Conservation (phyloP, 2,888 invertebrate species). For the Synergus umbraculus region DNA sequence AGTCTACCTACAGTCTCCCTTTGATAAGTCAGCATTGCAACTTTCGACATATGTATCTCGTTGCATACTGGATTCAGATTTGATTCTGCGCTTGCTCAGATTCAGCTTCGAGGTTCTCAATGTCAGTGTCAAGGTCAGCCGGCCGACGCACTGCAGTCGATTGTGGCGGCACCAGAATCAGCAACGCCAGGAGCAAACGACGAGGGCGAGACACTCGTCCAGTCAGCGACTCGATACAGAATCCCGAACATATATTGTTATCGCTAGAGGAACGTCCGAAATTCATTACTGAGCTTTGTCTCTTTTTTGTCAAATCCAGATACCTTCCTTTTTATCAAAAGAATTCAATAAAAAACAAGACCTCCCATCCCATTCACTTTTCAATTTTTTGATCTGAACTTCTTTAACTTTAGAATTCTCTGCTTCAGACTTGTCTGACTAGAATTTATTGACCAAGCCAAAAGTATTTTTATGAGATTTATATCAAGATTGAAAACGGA, state of each 20-base stretch:
- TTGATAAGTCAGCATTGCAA: neutral
- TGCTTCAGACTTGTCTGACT: no score
- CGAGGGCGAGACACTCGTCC: slow-evolving; percentile 43
- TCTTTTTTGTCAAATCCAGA: neutral
- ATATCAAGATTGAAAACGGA: neutral
- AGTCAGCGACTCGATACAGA: slow-evolving; percentile 59
- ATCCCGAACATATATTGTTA: slow-evolving; percentile 54
- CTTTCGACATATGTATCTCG: neutral
- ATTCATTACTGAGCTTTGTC: neutral
- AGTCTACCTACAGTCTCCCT: neutral
- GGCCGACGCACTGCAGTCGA: slow-evolving; percentile 71
- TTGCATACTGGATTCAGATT: slow-evolving; percentile 19
- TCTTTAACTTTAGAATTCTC: no score
- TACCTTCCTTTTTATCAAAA: neutral
- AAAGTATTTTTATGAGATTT: no score
- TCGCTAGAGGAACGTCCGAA: neutral
- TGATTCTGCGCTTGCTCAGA: slow-evolving; percentile 45
- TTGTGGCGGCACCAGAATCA: slow-evolving; percentile 48
- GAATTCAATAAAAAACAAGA: neutral
- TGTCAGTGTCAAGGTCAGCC: slow-evolving; percentile 77
- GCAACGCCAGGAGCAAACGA: slow-evolving; percentile 44
- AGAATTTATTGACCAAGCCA: no score
- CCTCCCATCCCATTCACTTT: no score
- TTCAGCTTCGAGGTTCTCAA: slow-evolving; percentile 62
- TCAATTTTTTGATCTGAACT: no score